A percentile compares a stretch with the other conserved stretches of the same genome.
Evolutionary conservation across 2,113 vertebrate species (phyloP).

Genomic region (Rousettus leschenaultii): DNA sequence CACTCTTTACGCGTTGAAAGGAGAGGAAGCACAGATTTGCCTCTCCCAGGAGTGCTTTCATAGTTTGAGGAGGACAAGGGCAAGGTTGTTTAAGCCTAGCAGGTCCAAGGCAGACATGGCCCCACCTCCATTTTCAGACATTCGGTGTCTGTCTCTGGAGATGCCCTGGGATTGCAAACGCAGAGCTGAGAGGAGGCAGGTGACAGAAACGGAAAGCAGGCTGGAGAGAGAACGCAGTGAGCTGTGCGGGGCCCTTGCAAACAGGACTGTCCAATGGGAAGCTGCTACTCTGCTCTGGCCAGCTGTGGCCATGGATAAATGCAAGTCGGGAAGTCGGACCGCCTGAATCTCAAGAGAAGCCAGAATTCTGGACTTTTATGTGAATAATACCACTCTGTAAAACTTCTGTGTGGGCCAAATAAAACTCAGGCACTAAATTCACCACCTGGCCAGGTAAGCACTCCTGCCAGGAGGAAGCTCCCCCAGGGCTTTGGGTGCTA

Average conservation of each 20-base stretch:
- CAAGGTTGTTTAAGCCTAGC: background rate
- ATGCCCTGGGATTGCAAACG: background rate
- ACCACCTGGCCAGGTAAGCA: fast-evolving
- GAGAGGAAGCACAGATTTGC: background rate
- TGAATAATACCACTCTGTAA: background rate
- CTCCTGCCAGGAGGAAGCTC: background rate
- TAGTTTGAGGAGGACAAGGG: background rate
- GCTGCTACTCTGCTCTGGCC: background rate
- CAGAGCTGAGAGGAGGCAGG: background rate
- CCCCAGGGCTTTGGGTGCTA: fast-evolving
- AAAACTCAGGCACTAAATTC: background rate
- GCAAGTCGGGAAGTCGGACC: background rate
- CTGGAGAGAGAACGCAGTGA: background rate
- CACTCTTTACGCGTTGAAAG: background rate
- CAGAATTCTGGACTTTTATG: background rate
- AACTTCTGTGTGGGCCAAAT: background rate
- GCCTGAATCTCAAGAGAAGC: background rate
- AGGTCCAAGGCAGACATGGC: background rate
- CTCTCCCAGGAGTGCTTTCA: background rate
- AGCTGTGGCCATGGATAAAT: background rate
- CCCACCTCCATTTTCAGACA: background rate
- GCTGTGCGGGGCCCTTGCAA: fast-evolving
- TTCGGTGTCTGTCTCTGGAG: background rate
- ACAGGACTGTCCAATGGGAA: background rate
- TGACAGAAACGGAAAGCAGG: background rate